These are phyloP conservation scores for Drosophila subobscura DNA, from an alignment of 1,140 invertebrate species.

Conservation along the genomic window DNA sequence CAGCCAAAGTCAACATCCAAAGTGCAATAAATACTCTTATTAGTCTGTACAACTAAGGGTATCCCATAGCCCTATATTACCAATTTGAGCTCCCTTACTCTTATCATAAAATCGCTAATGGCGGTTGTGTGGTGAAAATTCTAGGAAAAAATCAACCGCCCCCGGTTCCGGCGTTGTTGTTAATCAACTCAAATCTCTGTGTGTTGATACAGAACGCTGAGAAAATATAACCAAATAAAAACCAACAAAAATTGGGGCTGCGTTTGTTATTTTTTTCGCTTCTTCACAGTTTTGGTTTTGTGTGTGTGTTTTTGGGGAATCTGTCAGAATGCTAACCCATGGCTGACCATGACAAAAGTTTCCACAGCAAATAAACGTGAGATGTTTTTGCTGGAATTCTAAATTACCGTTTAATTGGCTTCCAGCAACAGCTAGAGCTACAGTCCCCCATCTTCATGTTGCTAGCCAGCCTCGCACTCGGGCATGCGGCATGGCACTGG, in stretches of 20 bases:
- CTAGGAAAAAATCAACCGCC: too few species aligned
- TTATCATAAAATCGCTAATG: too few species aligned
- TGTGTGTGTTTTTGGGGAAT: conserved; percentile 5
- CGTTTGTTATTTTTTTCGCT: not conserved
- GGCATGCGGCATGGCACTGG: conserved; percentile 2
- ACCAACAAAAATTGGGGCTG: conserved; percentile 1
- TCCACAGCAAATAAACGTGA: conserved; percentile 49
- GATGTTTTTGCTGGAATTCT: conserved; percentile 53
- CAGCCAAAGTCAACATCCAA: too few species aligned
- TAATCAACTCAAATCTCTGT: too few species aligned
- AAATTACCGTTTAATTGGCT: conserved; percentile 55
- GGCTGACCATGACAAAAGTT: conserved; percentile 41
- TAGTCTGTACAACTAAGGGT: too few species aligned
- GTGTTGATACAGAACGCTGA: too few species aligned
- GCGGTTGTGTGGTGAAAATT: too few species aligned
- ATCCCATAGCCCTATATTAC: too few species aligned
- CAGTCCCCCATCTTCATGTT: not conserved
- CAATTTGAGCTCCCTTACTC: too few species aligned
- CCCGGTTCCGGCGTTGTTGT: too few species aligned
- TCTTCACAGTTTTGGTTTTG: not conserved
- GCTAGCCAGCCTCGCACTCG: conserved; percentile 1
- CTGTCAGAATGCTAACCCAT: not conserved
- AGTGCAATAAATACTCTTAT: too few species aligned
- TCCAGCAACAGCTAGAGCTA: not conserved
- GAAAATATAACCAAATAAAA: conserved; percentile 6